Conservation (phyloP, 2,113 vertebrate species). For the western clawed frog (Xenopus tropicalis) region DNA sequence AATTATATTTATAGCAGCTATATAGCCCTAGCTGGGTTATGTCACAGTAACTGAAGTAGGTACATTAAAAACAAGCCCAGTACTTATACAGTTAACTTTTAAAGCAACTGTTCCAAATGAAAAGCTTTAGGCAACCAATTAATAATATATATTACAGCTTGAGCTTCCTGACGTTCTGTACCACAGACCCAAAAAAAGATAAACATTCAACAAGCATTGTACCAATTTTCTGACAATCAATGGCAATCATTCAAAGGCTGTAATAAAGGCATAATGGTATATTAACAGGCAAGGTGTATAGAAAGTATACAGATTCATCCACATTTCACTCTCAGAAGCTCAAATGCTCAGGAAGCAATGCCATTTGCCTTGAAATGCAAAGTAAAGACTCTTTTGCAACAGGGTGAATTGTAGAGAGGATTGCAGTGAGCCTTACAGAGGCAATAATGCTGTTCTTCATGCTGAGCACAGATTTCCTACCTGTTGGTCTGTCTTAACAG, state of each 20-base stretch:
- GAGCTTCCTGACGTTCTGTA: background rate
- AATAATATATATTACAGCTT: background rate
- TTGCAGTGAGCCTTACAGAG: background rate
- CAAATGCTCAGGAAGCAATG: too few species aligned
- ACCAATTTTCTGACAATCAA: too few species aligned
- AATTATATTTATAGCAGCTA: constrained; percentile 12
- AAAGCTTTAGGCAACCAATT: background rate
- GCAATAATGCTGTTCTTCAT: background rate
- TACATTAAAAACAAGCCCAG: background rate
- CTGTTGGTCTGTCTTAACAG: background rate
- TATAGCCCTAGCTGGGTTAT: constrained; percentile 2
- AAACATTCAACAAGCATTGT: too few species aligned
- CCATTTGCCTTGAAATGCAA: too few species aligned
- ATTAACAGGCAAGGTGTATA: too few species aligned
- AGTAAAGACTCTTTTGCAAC: too few species aligned
- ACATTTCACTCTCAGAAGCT: too few species aligned
- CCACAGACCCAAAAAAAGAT: background rate
- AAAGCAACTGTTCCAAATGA: background rate
- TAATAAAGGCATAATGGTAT: too few species aligned
- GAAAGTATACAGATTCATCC: too few species aligned
- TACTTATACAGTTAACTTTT: background rate
- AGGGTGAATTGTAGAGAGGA: background rate
- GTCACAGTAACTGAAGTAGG: background rate
- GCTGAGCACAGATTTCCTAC: background rate
- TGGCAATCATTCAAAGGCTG: too few species aligned